Evolutionary conservation across 2,888 invertebrate genomes (phyloP).

Genomic region (Tricholauxania praeusta): DNA sequence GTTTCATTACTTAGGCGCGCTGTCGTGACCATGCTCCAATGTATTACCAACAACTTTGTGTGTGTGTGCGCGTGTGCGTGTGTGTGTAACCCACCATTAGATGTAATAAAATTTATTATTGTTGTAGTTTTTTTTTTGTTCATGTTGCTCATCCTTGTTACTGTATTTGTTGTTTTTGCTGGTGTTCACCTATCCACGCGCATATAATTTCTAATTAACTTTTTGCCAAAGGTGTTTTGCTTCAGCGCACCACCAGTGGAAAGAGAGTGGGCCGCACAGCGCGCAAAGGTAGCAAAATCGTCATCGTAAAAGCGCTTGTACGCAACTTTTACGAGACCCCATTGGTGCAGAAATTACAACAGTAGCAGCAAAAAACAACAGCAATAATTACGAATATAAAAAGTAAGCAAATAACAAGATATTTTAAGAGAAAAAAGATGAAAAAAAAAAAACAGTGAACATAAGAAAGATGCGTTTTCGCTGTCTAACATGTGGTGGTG

Average conservation of each 20-base stretch:
- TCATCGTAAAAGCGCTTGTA: conserved; percentile 21
- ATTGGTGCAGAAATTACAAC: conserved; percentile 35
- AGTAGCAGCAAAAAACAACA: not conserved
- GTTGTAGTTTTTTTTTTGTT: conserved; percentile 6
- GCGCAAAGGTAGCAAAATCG: conserved; percentile 25
- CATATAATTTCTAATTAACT: conserved; percentile 51
- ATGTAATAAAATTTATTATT: conserved; percentile 24
- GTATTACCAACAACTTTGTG: not conserved
- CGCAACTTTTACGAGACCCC: conserved; percentile 44
- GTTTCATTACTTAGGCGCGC: conserved; percentile 30
- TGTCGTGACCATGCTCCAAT: conserved; percentile 11
- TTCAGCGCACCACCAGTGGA: conserved; percentile 5
- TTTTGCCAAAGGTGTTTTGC: conserved; percentile 45
- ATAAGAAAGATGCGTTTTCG: conserved; percentile 39
- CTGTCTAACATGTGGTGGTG: conserved; percentile 50
- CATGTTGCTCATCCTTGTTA: not conserved
- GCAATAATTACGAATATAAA: not conserved
- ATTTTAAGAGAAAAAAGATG: not conserved
- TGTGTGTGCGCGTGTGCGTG: not conserved
- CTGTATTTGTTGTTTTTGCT: conserved; percentile 34
- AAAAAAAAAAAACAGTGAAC: conserved; percentile 20
- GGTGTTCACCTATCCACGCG: not conserved
- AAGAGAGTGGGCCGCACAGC: conserved; percentile 19
- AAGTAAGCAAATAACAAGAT: not conserved
- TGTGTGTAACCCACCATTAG: conserved; percentile 11